phyloP scores from a whole-genome alignment of 2,888 invertebrate species.

The Hirtodrosophila alboralis region DNA sequence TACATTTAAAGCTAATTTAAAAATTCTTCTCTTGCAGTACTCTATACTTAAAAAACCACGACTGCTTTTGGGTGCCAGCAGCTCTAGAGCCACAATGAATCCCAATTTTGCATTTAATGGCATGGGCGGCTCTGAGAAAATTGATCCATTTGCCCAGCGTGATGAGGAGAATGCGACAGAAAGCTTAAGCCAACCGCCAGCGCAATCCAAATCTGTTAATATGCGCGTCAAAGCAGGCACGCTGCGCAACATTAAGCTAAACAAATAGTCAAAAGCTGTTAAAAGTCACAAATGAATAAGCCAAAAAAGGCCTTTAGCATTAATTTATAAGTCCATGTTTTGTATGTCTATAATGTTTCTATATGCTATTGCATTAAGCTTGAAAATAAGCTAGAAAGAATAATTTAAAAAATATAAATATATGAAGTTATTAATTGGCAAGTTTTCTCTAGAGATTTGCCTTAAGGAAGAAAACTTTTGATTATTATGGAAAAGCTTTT shows the following conservation, averaged over 20 bases:
- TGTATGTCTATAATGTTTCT: no score
- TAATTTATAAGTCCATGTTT: neutral
- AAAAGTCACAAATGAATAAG: constrained; percentile 4
- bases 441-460: no score
- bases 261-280: constrained; percentile 46
- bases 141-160: constrained; percentile 71
- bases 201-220: constrained; percentile 51
- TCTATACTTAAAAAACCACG: constrained; percentile 83
- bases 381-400: no score
- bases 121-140: constrained; percentile 80
- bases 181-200: constrained; percentile 35
- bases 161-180: constrained; percentile 38
- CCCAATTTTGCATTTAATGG: constrained; percentile 78
- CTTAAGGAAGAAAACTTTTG: no score
- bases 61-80: constrained; percentile 44
- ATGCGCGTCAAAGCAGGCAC: constrained; percentile 79
- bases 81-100: constrained; percentile 38
- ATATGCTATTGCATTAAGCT: no score
- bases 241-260: constrained; percentile 84
- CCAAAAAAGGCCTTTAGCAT: constrained; percentile 42
- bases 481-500: no score
- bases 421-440: no score
- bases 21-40: constrained; percentile 67
- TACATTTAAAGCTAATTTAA: no score
- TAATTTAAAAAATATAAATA: no score